Evolutionary conservation across 2,113 vertebrate genomes (phyloP), one percentile per base, ranked within the genome.

Genomic region (Chunga burmeisteri): DNA sequence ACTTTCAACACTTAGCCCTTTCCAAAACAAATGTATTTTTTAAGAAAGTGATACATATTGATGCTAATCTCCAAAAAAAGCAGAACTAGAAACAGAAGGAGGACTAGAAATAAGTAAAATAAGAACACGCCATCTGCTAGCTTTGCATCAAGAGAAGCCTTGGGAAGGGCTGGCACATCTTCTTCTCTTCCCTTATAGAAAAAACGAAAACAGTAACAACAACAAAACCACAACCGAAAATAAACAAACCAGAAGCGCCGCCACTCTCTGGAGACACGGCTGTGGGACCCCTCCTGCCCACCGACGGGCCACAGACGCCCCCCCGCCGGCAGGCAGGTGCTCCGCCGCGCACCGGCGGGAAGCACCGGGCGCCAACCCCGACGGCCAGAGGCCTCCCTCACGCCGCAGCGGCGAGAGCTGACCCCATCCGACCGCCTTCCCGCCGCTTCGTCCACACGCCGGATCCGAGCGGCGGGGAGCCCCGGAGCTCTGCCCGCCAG

Each of bases 41-140:
- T 0, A 66, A 68, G 19, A 36, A 86, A 62, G 17, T 2, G 9
- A 30, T 14, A 56, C 0, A 0, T 7, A 83, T 11, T 46, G 66
- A 53, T 6, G 12, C 10, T 71, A 16, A 68, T 9, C 32, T 59
- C 21, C 19, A 67, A 75, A 50, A 58, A 70, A 56, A 38, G 1
- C 11, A 75, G 49, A 79, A 50, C 4, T 40, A 67, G 29, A 81
- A 82, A 73, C 23, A 66, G 80, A 59, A 77, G 7, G 8, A 59
- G 13, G 14, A 6, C 29, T n/a, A 56, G 30, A 74, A 81, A 62
- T 26, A 47, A 52, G 27, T 6, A 59, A 36, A 74, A 29, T 5
- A 68, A 44, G 36, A 61, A 70, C 56, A 63, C 0, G 2, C 19
- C 42, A 71, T 16, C n/a, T n/a, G 26, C 23, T 21, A 77, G 62